A percentile compares a stretch with the other conserved stretches of the same genome.
These are phyloP conservation scores for Chrysolina americana DNA, from an alignment of 2,888 invertebrate species.

Conservation along the genomic window DNA sequence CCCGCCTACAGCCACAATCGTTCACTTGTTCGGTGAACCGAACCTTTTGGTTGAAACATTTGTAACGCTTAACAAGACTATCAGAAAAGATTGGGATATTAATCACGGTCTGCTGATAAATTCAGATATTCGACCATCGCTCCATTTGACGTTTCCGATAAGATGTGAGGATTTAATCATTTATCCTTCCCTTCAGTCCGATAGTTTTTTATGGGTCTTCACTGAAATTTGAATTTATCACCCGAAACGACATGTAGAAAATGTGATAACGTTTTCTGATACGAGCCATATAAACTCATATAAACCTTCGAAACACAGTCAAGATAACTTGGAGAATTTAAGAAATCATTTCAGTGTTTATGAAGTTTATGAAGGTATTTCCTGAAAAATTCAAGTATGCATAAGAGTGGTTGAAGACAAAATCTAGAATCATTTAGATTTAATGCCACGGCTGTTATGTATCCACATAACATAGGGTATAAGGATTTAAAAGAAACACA, in stretches of 20 bases:
- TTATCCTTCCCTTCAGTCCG: slow-evolving; percentile 41
- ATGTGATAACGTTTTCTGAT: not conserved
- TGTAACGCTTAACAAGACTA: slow-evolving; percentile 58
- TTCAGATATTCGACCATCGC: slow-evolving; percentile 58
- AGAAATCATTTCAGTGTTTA: too few relatives aligned
- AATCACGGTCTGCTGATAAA: slow-evolving; percentile 60
- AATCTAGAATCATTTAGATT: too few relatives aligned
- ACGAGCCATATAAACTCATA: too few relatives aligned
- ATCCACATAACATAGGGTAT: too few relatives aligned
- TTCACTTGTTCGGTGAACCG: not conserved
- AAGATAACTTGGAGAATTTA: too few relatives aligned
- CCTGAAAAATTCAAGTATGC: too few relatives aligned
- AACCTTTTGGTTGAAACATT: slow-evolving; percentile 43
- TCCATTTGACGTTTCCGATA: slow-evolving; percentile 46
- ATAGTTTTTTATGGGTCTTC: slow-evolving; percentile 18
- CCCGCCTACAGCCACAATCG: slow-evolving; percentile 6
- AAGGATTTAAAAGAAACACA: too few relatives aligned
- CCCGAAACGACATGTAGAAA: not conserved
- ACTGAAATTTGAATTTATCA: slow-evolving; percentile 18
- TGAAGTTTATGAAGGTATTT: too few relatives aligned
- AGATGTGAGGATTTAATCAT: slow-evolving; percentile 47
- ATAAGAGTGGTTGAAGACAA: too few relatives aligned
- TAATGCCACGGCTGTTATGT: too few relatives aligned
- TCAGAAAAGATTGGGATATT: slow-evolving; percentile 58
- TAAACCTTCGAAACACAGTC: too few relatives aligned